These are phyloP conservation scores for Sclerurus mexicanus DNA, from an alignment of 2,113 vertebrate species.

Conservation along the genomic window DNA sequence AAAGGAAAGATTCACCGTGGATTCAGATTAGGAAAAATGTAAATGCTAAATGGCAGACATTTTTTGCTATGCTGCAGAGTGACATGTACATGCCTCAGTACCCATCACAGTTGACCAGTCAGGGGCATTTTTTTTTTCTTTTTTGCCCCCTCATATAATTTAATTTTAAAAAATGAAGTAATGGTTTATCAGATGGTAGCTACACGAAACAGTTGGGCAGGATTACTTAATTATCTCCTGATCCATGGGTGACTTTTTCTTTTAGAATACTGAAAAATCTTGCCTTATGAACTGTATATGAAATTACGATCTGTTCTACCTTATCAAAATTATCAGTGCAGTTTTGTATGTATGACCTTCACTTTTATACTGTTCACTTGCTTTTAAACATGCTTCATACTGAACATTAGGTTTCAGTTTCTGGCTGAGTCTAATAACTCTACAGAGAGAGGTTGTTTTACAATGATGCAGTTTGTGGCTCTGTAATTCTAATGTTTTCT, in stretches of 20 bases:
- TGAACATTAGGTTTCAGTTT: background rate
- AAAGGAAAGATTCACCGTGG: background rate
- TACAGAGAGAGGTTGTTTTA: background rate
- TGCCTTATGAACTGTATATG: background rate
- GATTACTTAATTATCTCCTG: background rate
- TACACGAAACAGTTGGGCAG: background rate
- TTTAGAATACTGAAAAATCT: background rate
- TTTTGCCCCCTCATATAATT: background rate
- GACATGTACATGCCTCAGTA: background rate
- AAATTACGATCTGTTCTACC: background rate
- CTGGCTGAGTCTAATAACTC: background rate
- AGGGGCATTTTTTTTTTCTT: background rate
- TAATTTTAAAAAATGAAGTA: background rate
- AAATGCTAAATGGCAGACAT: background rate
- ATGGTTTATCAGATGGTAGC: background rate
- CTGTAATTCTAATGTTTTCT: background rate
- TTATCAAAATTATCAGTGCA: rapidly evolving
- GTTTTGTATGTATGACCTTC: background rate
- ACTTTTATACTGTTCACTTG: background rate
- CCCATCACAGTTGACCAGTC: background rate
- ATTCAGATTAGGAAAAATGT: background rate
- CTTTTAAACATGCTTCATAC: background rate
- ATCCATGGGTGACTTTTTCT: background rate
- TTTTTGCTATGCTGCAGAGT: background rate
- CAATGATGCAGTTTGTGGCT: background rate